Evolutionary conservation across 2,888 invertebrate genomes (phyloP).

Genomic region (Drosophila mettleri): DNA sequence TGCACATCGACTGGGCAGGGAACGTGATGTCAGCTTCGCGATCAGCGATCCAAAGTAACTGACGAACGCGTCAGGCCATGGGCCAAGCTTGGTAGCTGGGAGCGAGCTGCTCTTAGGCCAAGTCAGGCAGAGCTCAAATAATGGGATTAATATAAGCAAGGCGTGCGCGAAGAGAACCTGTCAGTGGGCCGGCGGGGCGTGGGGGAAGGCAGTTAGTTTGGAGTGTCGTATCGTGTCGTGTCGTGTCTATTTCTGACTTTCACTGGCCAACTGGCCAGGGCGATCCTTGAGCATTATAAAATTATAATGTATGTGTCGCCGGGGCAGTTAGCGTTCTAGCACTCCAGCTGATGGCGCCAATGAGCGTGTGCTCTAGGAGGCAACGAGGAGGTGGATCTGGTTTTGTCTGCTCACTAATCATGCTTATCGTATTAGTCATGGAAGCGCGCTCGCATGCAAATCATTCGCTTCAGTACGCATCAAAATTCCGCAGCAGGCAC

Average conservation of each 20-base stretch:
- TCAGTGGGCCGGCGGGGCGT: neutral
- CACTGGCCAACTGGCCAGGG: slow-evolving; percentile 32
- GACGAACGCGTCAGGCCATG: slow-evolving; percentile 61
- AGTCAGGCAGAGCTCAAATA: slow-evolving; percentile 48
- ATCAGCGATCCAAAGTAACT: slow-evolving; percentile 49
- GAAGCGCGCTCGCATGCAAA: slow-evolving; percentile 73
- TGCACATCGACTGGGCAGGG: slow-evolving; percentile 16
- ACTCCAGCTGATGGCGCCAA: slow-evolving; percentile 62
- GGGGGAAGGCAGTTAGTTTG: neutral
- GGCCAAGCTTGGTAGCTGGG: slow-evolving; percentile 46
- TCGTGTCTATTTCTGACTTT: slow-evolving; percentile 44
- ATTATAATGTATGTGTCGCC: slow-evolving; percentile 72
- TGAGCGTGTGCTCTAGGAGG: slow-evolving; percentile 38
- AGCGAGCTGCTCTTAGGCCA: slow-evolving; percentile 28
- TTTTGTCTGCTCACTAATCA: slow-evolving; percentile 66
- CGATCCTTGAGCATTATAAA: slow-evolving; percentile 44
- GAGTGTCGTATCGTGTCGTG: no score
- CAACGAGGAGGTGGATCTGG: neutral
- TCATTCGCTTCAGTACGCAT: slow-evolving; percentile 74
- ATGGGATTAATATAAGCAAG: slow-evolving; percentile 50
- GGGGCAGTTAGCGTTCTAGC: slow-evolving; percentile 55
- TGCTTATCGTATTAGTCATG: slow-evolving; percentile 81
- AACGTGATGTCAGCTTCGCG: slow-evolving; percentile 76
- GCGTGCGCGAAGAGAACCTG: slow-evolving; percentile 27
- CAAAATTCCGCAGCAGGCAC: slow-evolving; percentile 67